These are phyloP conservation scores for Cyclophora albipunctata DNA, from an alignment of 2,888 invertebrate species.

Conservation along the genomic window DNA sequence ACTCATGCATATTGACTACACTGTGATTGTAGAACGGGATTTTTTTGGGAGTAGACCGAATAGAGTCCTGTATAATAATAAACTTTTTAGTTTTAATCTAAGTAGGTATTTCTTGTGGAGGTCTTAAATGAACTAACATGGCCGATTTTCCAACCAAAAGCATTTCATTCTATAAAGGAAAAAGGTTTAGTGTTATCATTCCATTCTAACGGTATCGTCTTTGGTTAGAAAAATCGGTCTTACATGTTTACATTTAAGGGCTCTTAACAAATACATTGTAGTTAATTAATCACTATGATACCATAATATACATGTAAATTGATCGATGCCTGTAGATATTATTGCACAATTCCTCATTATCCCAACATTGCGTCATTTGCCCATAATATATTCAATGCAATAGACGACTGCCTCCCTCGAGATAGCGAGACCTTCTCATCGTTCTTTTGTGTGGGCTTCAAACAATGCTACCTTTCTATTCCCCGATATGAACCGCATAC, in stretches of 20 bases:
- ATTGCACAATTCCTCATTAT: conserved; percentile 15
- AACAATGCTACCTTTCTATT: conserved; percentile 51
- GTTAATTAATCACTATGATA: too few species aligned
- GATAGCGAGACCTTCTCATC: conserved; percentile 33
- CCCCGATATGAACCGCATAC: conserved; percentile 30
- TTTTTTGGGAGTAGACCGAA: not conserved
- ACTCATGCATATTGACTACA: conserved; percentile 23
- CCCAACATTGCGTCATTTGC: conserved; percentile 14
- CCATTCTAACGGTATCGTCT: too few species aligned
- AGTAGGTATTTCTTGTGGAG: too few species aligned
- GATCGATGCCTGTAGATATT: not conserved
- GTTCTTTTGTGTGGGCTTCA: conserved; percentile 37
- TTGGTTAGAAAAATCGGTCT: too few species aligned
- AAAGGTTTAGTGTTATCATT: too few species aligned
- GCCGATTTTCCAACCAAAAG: too few species aligned
- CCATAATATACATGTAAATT: too few species aligned
- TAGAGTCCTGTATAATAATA: too few species aligned
- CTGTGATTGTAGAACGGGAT: conserved; percentile 3
- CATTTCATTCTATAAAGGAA: too few species aligned
- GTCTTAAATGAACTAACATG: too few species aligned
- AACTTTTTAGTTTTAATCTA: not conserved
- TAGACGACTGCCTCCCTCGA: conserved; percentile 25
- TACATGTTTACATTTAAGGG: too few species aligned
- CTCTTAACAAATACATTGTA: too few species aligned
- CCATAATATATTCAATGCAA: conserved; percentile 18